A percentile compares a stretch with the other conserved stretches of the same genome.
Conservation (phyloP, 2,888 invertebrate species). For the Caenorhabditis sp. region DNA sequence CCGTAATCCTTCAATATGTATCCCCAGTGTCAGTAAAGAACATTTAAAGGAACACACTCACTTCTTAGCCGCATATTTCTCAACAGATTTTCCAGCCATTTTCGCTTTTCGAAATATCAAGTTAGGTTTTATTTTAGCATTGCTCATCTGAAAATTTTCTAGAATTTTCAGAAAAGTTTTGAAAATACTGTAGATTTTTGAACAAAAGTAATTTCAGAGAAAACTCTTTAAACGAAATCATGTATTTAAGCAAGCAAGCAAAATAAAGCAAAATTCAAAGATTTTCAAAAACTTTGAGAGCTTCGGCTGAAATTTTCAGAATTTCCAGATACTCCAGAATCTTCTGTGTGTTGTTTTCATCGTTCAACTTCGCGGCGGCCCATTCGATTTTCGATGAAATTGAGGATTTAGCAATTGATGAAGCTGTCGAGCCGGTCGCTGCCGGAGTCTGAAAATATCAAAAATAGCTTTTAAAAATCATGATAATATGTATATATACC, state of each 20-base stretch:
- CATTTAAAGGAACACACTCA: conserved; percentile 9
- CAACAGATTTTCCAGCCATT: conserved; percentile 40
- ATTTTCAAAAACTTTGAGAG: neutral
- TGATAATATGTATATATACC: too few relatives aligned
- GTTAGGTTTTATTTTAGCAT: conserved; percentile 38
- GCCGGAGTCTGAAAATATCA: too few relatives aligned
- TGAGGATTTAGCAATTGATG: neutral
- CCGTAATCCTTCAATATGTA: conserved; percentile 25
- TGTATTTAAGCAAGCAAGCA: neutral
- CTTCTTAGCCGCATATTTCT: conserved; percentile 39
- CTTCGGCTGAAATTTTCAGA: conserved; percentile 2
- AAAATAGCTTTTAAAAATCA: too few relatives aligned
- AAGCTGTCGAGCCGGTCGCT: too few relatives aligned
- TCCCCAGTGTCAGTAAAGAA: neutral
- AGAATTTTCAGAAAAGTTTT: too few relatives aligned
- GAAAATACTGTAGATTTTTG: neutral
- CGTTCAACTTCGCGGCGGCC: conserved; percentile 16
- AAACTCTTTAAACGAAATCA: too few relatives aligned
- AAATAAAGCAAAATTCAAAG: neutral
- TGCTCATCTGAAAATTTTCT: too few relatives aligned
- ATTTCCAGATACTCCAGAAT: conserved; percentile 8
- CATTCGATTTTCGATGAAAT: conserved; percentile 18
- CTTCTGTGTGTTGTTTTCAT: conserved; percentile 3
- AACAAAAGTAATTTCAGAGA: neutral
- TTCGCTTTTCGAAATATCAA: conserved; percentile 47